A percentile compares a stretch with the other conserved stretches of the same genome.
These are phyloP conservation scores for Myocastor coypus DNA, from an alignment of 2,113 vertebrate species.

Conservation along the genomic window DNA sequence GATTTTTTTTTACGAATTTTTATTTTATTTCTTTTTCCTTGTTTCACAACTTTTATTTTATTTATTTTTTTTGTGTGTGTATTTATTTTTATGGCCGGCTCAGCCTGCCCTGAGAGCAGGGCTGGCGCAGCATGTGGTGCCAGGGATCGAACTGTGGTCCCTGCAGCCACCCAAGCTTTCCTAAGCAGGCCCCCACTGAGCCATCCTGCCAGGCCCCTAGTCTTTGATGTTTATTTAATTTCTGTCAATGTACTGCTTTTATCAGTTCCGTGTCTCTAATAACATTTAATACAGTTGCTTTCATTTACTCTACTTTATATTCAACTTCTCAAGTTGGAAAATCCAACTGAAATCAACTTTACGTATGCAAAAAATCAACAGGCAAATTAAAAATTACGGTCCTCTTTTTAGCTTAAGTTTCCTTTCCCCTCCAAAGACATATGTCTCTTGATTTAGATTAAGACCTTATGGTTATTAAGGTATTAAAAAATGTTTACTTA, in stretches of 20 bases:
- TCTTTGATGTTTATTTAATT: constrained; percentile 23
- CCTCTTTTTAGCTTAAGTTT: neutral
- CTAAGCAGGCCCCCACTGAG: too few species aligned
- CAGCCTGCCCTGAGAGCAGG: too few species aligned
- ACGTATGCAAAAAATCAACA: constrained; percentile 38
- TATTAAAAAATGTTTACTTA: constrained; percentile 52
- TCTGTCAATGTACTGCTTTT: neutral
- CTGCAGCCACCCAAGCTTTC: too few species aligned
- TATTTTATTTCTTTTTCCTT: too few species aligned
- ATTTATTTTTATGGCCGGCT: too few species aligned
- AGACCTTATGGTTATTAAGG: neutral
- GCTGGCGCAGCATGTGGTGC: too few species aligned
- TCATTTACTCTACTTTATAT: constrained; percentile 41
- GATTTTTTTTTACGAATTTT: too few species aligned
- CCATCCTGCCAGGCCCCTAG: too few species aligned
- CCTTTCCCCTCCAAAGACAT: neutral
- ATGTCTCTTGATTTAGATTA: constrained; percentile 44
- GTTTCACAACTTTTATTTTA: too few species aligned
- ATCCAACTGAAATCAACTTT: constrained; percentile 17
- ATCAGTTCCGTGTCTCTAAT: neutral
- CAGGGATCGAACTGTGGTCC: too few species aligned
- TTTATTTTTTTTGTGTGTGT: too few species aligned
- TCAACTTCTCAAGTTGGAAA: constrained; percentile 12
- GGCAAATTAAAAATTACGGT: neutral
- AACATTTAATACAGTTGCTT: neutral